These are phyloP conservation scores for Eremophila alpestris DNA, from an alignment of 2,797 vertebrate genomes.

Conservation along the genomic window DNA sequence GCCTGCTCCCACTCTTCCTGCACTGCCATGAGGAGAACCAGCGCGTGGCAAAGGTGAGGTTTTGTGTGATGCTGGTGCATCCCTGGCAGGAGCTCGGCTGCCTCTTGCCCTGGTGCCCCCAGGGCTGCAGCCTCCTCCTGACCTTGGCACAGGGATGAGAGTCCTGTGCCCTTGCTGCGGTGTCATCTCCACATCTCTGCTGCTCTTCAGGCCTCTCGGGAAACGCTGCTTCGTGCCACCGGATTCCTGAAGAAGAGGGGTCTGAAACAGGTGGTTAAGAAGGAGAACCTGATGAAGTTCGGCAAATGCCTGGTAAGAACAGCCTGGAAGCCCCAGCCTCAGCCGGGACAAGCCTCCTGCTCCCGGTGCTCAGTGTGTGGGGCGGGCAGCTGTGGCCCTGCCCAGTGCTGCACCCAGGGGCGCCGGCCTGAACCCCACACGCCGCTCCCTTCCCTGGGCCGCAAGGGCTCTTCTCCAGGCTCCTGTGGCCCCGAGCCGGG, in stretches of 20 bases:
- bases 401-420: not conserved
- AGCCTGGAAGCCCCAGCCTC: not conserved
- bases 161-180: not conserved
- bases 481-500: not conserved
- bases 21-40: not conserved
- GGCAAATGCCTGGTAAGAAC: not conserved
- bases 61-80: accelerated
- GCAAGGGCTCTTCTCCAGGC: not conserved
- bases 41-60: accelerated
- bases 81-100: accelerated
- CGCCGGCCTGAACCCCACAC: too few species aligned
- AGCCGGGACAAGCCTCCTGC: not conserved
- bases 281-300: accelerated
- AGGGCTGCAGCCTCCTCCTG: too few species aligned
- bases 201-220: not conserved
- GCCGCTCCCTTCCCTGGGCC: too few species aligned
- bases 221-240: accelerated
- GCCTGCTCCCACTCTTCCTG: not conserved
- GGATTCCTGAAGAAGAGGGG: accelerated
- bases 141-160: accelerated
- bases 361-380: not conserved
- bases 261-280: accelerated
- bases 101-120: accelerated
- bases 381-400: not conserved
- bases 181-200: not conserved